phyloP scores from a whole-genome alignment of 2,888 invertebrate species.

The Tipula lateralis region DNA sequence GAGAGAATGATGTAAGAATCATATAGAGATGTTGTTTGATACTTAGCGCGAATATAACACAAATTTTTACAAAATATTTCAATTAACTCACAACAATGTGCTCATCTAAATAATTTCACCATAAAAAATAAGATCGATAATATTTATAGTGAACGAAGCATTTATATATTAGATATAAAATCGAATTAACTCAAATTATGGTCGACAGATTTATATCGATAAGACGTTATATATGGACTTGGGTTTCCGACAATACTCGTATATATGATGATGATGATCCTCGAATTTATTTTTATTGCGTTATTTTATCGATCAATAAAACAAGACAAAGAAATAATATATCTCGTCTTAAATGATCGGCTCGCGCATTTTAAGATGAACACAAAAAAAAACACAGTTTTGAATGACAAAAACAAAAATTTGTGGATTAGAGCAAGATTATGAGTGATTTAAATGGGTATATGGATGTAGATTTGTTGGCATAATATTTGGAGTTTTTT shows the following conservation, averaged over 20 bases:
- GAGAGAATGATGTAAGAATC: neutral
- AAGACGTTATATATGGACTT: neutral
- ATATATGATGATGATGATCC: neutral
- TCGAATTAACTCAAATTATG: neutral
- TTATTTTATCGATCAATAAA: slow-evolving; percentile 19
- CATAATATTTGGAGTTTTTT: neutral
- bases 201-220: neutral
- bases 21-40: neutral
- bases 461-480: neutral
- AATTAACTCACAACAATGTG: slow-evolving; percentile 13
- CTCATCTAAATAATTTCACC: neutral
- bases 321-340: neutral
- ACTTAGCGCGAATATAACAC: neutral
- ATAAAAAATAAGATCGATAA: slow-evolving; percentile 9
- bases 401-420: neutral
- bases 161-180: neutral
- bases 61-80: neutral
- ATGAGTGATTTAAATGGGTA: neutral
- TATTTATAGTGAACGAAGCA: neutral
- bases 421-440: neutral
- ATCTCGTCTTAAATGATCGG: slow-evolving; percentile 12
- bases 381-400: no score
- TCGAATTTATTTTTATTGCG: neutral
- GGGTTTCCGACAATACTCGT: neutral
- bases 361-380: slow-evolving; percentile 13